A percentile compares a stretch with the other conserved stretches of the same genome.
Conservation (phyloP, 2,888 invertebrate species). For the Watsonalla cultraria region DNA sequence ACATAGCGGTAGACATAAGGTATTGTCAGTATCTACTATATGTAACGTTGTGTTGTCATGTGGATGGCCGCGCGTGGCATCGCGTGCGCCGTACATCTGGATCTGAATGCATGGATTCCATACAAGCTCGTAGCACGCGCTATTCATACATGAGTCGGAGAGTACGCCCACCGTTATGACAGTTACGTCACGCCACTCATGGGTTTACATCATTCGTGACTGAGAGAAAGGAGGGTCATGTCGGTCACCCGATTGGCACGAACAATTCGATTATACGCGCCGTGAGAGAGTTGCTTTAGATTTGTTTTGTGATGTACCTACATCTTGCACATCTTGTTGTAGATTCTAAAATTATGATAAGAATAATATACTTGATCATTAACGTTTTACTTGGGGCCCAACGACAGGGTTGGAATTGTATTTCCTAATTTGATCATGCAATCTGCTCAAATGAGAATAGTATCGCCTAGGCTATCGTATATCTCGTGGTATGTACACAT, state of each 20-base stretch:
- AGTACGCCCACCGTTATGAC: background rate
- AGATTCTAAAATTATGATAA: too few relatives aligned
- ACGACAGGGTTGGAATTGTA: too few relatives aligned
- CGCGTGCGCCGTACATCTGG: background rate
- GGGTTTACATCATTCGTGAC: background rate
- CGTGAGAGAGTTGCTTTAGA: too few relatives aligned
- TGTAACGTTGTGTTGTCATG: conserved; percentile 1
- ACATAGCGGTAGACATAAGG: background rate
- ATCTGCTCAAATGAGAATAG: too few relatives aligned
- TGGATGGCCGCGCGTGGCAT: background rate
- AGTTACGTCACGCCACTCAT: conserved; percentile 1
- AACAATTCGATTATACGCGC: too few relatives aligned
- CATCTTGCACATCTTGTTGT: too few relatives aligned
- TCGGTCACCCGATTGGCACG: background rate
- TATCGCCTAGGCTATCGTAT: too few relatives aligned
- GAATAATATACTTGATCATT: too few relatives aligned
- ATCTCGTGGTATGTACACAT: too few relatives aligned
- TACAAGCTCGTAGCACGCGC: background rate
- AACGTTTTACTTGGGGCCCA: too few relatives aligned
- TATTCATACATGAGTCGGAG: background rate
- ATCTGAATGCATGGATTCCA: background rate
- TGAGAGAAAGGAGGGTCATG: background rate
- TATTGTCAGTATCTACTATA: conserved; percentile 6
- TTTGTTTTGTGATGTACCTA: too few relatives aligned
- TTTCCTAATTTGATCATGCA: too few relatives aligned